These are phyloP conservation scores for Gymnocheta viridis DNA, from an alignment of 2,888 invertebrate genomes.

Conservation along the genomic window DNA sequence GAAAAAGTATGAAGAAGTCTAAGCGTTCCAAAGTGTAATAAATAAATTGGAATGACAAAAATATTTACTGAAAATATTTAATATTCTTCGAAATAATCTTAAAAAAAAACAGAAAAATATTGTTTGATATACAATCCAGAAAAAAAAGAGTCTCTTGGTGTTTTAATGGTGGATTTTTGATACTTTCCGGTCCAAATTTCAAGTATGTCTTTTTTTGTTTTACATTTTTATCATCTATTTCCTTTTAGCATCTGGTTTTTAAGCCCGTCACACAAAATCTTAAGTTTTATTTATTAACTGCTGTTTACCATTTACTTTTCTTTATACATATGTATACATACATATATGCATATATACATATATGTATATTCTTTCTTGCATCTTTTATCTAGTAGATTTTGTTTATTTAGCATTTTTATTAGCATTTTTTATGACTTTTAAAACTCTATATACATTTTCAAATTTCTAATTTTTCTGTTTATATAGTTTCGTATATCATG, in stretches of 20 bases:
- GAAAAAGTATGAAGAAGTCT: slow-evolving; percentile 30
- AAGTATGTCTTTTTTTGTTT: slow-evolving; percentile 46
- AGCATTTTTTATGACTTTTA: slow-evolving; percentile 5
- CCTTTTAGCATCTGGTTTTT: slow-evolving; percentile 34
- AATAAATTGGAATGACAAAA: neutral
- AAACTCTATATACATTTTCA: neutral
- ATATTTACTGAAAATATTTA: neutral
- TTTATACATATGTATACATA: neutral
- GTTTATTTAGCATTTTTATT: slow-evolving; percentile 55
- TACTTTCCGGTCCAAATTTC: slow-evolving; percentile 41
- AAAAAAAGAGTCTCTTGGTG: neutral
- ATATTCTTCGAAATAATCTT: neutral
- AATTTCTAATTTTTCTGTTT: neutral
- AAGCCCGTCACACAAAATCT: neutral
- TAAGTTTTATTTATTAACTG: slow-evolving; percentile 31
- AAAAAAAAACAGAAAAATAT: neutral
- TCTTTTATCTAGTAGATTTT: slow-evolving; percentile 45
- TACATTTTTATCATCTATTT: slow-evolving; percentile 10
- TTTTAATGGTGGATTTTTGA: slow-evolving; percentile 33
- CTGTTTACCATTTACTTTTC: slow-evolving; percentile 53
- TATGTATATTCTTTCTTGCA: neutral
- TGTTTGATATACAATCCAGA: neutral
- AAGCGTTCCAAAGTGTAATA: slow-evolving; percentile 11
- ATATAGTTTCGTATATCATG: neutral
- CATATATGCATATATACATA: no score